Evolutionary conservation across 2,888 invertebrate species (phyloP).

Genomic region (Drosophila helvetica): DNA sequence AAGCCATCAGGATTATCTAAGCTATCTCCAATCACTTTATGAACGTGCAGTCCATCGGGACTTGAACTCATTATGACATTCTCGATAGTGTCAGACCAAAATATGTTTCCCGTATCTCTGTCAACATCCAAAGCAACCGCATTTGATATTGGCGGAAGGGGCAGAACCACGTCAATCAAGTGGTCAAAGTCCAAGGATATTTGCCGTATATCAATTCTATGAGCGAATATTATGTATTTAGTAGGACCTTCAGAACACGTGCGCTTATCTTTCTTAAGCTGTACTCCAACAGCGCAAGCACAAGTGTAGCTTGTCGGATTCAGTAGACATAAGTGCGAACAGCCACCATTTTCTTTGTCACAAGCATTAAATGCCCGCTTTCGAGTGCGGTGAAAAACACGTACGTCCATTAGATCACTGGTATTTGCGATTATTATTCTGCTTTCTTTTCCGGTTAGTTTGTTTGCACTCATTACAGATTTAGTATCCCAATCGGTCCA

Average conservation of each 20-base stretch:
- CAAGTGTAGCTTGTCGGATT: conserved; percentile 88
- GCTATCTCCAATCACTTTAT: conserved; percentile 90
- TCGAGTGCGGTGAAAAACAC: conserved; percentile 90
- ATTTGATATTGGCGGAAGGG: conserved; percentile 89
- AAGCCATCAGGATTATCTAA: conserved; percentile 93
- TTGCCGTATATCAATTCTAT: conserved; percentile 90
- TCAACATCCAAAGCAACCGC: conserved; percentile 94
- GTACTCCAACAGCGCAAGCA: conserved; percentile 92
- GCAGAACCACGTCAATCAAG: conserved; percentile 91
- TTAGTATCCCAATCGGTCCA: conserved; percentile 94
- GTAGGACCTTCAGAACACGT: conserved; percentile 89
- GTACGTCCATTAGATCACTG: conserved; percentile 92
- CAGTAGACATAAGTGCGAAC: conserved; percentile 92
- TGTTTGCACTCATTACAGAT: conserved; percentile 91
- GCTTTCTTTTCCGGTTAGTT: conserved; percentile 88
- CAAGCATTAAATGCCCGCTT: conserved; percentile 86
- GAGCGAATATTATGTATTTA: conserved; percentile 91
- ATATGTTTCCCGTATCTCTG: conserved; percentile 89
- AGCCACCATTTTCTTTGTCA: conserved; percentile 88
- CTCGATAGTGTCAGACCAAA: conserved; percentile 94
- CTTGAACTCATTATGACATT: conserved; percentile 89
- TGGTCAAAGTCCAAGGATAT: conserved; percentile 93
- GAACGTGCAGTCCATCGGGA: conserved; percentile 87
- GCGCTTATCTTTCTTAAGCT: conserved; percentile 84
- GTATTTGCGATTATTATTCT: conserved; percentile 88